phyloP scores from a whole-genome alignment of 64 coral and sea anemone species.

The Pocillopora damicornis region DNA sequence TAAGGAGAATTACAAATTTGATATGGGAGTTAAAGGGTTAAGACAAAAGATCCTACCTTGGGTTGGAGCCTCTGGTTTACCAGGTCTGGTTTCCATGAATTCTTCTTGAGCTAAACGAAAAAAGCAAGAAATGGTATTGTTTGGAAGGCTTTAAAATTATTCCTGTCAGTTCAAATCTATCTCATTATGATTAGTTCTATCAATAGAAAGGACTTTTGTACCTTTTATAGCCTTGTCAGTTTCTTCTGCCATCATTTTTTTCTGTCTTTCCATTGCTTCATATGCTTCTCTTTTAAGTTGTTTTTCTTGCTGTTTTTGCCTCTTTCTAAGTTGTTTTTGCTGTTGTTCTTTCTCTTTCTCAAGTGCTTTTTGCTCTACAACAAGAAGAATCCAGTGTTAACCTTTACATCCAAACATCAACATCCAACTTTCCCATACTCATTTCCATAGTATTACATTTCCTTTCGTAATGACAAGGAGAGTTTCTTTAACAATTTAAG shows the following conservation, averaged over 20 bases:
- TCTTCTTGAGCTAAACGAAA: conserved; percentile 60
- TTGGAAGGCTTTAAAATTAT: not conserved
- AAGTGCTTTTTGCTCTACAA: conserved; percentile 52
- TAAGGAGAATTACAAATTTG: too few species aligned
- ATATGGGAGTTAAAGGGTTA: too few species aligned
- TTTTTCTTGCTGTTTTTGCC: conserved; percentile 74
- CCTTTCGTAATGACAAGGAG: too few species aligned
- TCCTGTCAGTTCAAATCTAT: not conserved
- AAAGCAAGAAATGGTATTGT: not conserved
- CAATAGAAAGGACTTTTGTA: not conserved
- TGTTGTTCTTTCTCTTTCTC: conserved; percentile 54
- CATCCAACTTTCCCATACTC: too few species aligned
- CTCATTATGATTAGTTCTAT: not conserved
- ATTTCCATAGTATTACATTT: too few species aligned
- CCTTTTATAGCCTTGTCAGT: conserved; percentile 63
- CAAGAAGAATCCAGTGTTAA: not conserved
- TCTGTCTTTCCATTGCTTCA: conserved; percentile 90
- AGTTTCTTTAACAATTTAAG: too few species aligned
- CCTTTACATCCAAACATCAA: too few species aligned
- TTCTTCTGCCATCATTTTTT: conserved; percentile 82
- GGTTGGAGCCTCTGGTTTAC: conserved; percentile 32
- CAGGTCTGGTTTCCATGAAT: conserved; percentile 87
- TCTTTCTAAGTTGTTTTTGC: conserved; percentile 62
- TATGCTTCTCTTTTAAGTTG: conserved; percentile 82
- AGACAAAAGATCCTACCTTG: not conserved